A percentile compares a stretch with the other conserved stretches of the same genome.
Evolutionary conservation across 2,888 invertebrate genomes (phyloP).

Genomic region (Euplexia lucipara): DNA sequence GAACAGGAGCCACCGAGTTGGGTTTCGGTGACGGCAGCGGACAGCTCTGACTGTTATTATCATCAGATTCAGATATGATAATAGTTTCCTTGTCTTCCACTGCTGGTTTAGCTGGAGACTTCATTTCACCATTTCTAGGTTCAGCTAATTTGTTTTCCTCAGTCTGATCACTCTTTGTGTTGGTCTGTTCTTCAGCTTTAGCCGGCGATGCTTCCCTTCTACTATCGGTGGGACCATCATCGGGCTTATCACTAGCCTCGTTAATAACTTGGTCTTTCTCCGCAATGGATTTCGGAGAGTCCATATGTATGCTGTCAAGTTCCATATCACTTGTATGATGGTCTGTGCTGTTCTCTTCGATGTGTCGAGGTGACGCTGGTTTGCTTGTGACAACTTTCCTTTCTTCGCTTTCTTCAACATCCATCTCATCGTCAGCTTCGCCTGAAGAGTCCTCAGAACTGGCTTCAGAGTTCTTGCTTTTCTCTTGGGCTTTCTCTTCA

Average conservation of each 20-base stretch:
- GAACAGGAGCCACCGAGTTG: conserved; percentile 75
- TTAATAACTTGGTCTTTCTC: conserved; percentile 85
- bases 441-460: conserved; percentile 92
- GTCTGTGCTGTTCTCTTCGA: conserved; percentile 87
- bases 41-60: conserved; percentile 88
- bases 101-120: conserved; percentile 76
- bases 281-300: conserved; percentile 85
- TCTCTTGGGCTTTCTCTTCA: conserved; percentile 76
- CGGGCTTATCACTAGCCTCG: conserved; percentile 76
- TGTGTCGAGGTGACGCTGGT: conserved; percentile 78
- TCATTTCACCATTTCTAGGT: conserved; percentile 76
- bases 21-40: conserved; percentile 87
- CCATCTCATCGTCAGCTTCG: conserved; percentile 93
- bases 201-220: conserved; percentile 63
- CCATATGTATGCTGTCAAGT: conserved; percentile 88
- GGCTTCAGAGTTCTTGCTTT: conserved; percentile 85
- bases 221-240: conserved; percentile 69
- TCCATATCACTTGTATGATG: conserved; percentile 89
- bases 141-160: conserved; percentile 75
- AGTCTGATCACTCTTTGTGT: conserved; percentile 59
- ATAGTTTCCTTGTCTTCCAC: conserved; percentile 87
- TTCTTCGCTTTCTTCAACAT: conserved; percentile 91
- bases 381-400: conserved; percentile 81
- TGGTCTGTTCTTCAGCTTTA: conserved; percentile 64
- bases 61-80: conserved; percentile 87